Evolutionary conservation across 64 coral and sea anemone genomes (phyloP).

Genomic region (Stylophora pistillata): DNA sequence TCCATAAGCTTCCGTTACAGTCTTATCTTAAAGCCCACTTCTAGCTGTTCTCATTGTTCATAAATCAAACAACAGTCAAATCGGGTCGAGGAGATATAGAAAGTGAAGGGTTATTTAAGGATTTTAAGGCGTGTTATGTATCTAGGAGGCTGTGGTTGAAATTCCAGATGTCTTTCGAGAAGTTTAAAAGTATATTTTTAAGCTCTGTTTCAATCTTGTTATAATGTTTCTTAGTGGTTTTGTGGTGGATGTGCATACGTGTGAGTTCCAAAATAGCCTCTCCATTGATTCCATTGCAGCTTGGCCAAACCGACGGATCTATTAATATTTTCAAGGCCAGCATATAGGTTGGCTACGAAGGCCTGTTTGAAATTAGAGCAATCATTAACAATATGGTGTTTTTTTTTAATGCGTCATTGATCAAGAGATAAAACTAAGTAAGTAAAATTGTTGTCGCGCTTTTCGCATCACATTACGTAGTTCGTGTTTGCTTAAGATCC

Average conservation of each 20-base stretch:
- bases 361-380: too few relatives aligned
- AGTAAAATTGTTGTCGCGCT: too few relatives aligned
- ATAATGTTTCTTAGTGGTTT: not conserved
- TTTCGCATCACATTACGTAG: too few relatives aligned
- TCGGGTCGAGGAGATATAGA: not conserved
- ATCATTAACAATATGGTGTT: too few relatives aligned
- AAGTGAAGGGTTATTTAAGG: not conserved
- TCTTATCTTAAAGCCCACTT: not conserved
- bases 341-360: too few relatives aligned
- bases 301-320: too few relatives aligned
- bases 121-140: not conserved
- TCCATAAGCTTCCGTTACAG: not conserved
- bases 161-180: not conserved
- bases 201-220: not conserved
- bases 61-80: constrained; percentile 17
- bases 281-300: too few relatives aligned
- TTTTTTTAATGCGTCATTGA: too few relatives aligned
- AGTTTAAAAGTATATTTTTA: not conserved
- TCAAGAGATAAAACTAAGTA: too few relatives aligned
- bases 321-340: too few relatives aligned
- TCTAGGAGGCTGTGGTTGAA: not conserved
- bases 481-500: too few relatives aligned
- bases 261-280: too few relatives aligned
- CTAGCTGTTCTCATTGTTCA: not conserved
- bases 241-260: not conserved